Evolutionary conservation across 2,888 invertebrate genomes (phyloP).

Genomic region (Hybos culiciformis): DNA sequence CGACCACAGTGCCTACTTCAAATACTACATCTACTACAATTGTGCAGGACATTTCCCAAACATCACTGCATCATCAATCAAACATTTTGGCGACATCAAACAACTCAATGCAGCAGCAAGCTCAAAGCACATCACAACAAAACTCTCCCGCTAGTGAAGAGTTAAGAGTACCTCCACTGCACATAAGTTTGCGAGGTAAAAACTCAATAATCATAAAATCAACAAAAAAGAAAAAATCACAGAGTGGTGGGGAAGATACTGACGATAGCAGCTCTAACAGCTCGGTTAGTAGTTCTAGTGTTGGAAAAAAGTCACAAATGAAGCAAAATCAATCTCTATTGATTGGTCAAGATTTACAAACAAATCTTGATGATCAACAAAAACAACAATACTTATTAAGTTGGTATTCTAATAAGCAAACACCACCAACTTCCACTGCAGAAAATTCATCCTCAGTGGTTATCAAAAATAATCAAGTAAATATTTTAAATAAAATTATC

Average conservation of each 20-base stretch:
- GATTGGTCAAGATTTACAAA: too few relatives aligned
- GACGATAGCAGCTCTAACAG: constrained; percentile 29
- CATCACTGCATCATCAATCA: constrained; percentile 3
- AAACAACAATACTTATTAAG: not conserved
- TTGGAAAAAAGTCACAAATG: constrained; percentile 29
- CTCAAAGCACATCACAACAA: constrained; percentile 7
- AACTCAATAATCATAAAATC: constrained; percentile 75
- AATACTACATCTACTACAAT: constrained; percentile 4
- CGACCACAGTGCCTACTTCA: constrained; percentile 6
- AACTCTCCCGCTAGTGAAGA: constrained; percentile 41
- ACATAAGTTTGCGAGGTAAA: constrained; percentile 71
- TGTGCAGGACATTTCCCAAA: constrained; percentile 5
- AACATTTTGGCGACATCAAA: constrained; percentile 14
- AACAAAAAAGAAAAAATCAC: constrained; percentile 51
- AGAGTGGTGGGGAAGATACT: constrained; percentile 40
- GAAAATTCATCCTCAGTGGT: constrained; percentile 1
- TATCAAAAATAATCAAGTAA: constrained; percentile 10
- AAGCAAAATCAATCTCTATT: constrained; percentile 29
- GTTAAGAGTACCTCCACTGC: constrained; percentile 73
- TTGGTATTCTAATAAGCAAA: not conserved
- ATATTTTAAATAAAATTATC: constrained; percentile 17
- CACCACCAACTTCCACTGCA: constrained; percentile 15
- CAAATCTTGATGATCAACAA: too few relatives aligned
- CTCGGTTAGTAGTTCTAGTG: constrained; percentile 13
- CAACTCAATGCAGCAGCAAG: not conserved